A percentile compares a stretch with the other conserved stretches of the same genome.
phyloP scores from a whole-genome alignment of 2,797 vertebrate species.

The Anabacerthia variegaticeps region DNA sequence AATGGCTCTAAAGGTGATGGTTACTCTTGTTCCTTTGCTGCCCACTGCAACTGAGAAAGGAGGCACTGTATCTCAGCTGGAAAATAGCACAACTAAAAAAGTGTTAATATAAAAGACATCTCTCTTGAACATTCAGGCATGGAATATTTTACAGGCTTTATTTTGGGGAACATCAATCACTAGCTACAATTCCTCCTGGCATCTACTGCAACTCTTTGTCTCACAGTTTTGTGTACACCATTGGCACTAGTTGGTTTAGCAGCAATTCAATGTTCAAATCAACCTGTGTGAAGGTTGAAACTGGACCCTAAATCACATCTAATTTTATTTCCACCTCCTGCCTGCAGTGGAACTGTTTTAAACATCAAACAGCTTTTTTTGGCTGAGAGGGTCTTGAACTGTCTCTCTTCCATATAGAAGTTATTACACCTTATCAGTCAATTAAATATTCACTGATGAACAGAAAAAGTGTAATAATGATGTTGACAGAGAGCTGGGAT shows the following conservation, averaged over 20 bases:
- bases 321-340: not conserved
- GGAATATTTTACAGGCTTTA: not conserved
- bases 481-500: not conserved
- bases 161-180: not conserved
- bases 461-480: not conserved
- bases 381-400: not conserved
- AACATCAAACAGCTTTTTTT: not conserved
- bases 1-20: not conserved
- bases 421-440: not conserved
- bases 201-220: not conserved
- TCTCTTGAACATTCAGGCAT: rapidly evolving
- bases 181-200: not conserved
- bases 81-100: not conserved
- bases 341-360: not conserved
- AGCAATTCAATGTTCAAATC: not conserved
- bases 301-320: not conserved
- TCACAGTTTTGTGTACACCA: not conserved
- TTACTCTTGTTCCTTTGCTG: not conserved
- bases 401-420: not conserved
- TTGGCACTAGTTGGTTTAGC: not conserved
- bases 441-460: not conserved
- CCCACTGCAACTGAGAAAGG: not conserved
- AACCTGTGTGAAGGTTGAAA: not conserved
- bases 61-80: not conserved
- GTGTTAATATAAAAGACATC: not conserved